Evolutionary conservation across 2,888 invertebrate species (phyloP).

Genomic region (Embidobia sp.): DNA sequence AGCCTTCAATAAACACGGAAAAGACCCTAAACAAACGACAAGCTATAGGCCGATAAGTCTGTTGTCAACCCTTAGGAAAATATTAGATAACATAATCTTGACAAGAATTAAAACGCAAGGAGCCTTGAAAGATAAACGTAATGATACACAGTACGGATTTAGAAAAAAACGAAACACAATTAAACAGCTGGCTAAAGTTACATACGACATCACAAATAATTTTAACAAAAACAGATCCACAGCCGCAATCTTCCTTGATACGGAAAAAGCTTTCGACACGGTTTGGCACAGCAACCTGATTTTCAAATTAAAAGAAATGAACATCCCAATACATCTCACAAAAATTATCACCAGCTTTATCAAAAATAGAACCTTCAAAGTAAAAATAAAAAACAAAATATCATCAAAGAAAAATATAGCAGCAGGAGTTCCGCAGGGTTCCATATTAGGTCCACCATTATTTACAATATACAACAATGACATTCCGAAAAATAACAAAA

Average conservation of each 20-base stretch:
- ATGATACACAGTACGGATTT: conserved; percentile 55
- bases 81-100: conserved; percentile 65
- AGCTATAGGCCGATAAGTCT: conserved; percentile 55
- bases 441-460: conserved; percentile 3
- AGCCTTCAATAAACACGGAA: conserved; percentile 21
- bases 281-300: conserved; percentile 56
- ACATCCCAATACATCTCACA: not conserved
- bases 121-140: conserved; percentile 48
- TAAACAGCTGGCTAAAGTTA: too few relatives aligned
- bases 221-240: conserved; percentile 64
- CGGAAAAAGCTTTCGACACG: conserved; percentile 69
- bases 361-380: conserved; percentile 20
- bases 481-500: conserved; percentile 12
- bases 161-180: too few relatives aligned
- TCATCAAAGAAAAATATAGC: not conserved
- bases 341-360: conserved; percentile 16
- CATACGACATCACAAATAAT: conserved; percentile 41
- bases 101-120: conserved; percentile 50
- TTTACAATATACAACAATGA: conserved; percentile 27
- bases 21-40: conserved; percentile 45
- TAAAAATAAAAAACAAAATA: conserved; percentile 17
- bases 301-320: conserved; percentile 9
- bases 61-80: conserved; percentile 59
- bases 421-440: not conserved
- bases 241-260: conserved; percentile 64